Evolutionary conservation across 2,888 invertebrate species (phyloP).

Genomic region (Zaprionus lineosus): DNA sequence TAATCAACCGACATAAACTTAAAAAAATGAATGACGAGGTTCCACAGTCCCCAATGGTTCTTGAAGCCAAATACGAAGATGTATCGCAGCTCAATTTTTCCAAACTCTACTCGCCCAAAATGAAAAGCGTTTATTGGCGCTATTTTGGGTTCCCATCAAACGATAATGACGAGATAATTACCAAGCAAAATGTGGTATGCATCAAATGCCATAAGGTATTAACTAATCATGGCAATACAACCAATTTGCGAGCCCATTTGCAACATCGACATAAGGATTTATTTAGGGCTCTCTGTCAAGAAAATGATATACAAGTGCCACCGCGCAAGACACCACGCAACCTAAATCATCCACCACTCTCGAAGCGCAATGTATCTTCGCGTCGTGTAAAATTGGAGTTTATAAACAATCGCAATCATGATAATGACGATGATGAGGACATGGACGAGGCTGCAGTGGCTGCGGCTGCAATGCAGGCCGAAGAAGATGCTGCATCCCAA

Average conservation of each 20-base stretch:
- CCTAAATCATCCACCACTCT: slow-evolving; percentile 52
- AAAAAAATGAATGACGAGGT: slow-evolving; percentile 61
- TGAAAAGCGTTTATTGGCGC: slow-evolving; percentile 82
- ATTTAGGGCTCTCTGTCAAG: slow-evolving; percentile 75
- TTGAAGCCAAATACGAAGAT: slow-evolving; percentile 67
- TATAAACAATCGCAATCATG: slow-evolving; percentile 48
- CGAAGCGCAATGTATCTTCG: slow-evolving; percentile 44
- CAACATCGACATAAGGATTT: slow-evolving; percentile 80
- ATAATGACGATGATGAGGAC: slow-evolving; percentile 63
- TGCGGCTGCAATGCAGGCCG: slow-evolving; percentile 69
- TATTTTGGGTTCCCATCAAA: slow-evolving; percentile 83
- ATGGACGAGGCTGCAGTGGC: slow-evolving; percentile 68
- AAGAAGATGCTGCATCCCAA: slow-evolving; percentile 71
- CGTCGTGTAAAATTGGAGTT: slow-evolving; percentile 58
- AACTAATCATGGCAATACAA: slow-evolving; percentile 82
- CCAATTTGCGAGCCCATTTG: slow-evolving; percentile 81
- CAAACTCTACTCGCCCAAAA: slow-evolving; percentile 81
- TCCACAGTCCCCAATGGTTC: slow-evolving; percentile 51
- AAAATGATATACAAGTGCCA: slow-evolving; percentile 79
- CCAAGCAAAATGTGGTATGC: slow-evolving; percentile 82
- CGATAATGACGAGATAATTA: slow-evolving; percentile 80
- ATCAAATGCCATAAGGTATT: slow-evolving; percentile 79
- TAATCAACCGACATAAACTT: slow-evolving; percentile 33
- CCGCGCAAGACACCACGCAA: slow-evolving; percentile 73
- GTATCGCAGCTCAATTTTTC: slow-evolving; percentile 75